Conservation (phyloP, 1,140 invertebrate genomes). For the Polypedilum pembai region DNA sequence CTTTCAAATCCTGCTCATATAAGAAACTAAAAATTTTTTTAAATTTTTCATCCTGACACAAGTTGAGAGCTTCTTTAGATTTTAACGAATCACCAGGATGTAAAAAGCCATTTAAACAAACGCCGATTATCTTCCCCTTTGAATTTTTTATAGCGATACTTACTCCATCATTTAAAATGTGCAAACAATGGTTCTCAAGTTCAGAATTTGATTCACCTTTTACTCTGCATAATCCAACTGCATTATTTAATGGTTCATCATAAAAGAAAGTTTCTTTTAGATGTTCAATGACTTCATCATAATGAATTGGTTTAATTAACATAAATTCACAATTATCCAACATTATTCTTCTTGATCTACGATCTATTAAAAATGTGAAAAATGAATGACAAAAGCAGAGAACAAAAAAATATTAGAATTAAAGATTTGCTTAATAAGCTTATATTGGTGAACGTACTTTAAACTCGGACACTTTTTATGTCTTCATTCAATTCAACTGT, state of each 20-base stretch:
- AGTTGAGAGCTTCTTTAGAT: constrained; percentile 50
- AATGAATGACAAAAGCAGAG: neutral
- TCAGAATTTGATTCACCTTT: constrained; percentile 58
- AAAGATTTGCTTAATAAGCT: neutral
- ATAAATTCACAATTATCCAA: neutral
- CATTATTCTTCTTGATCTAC: neutral
- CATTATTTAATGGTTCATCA: constrained; percentile 70
- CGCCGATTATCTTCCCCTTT: constrained; percentile 56
- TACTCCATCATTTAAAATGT: constrained; percentile 60
- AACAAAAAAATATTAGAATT: too few relatives aligned
- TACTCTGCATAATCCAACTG: constrained; percentile 57
- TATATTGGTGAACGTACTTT: too few relatives aligned
- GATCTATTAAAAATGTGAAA: neutral
- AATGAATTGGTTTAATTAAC: constrained; percentile 36
- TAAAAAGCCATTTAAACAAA: constrained; percentile 56
- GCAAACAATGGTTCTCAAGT: constrained; percentile 62
- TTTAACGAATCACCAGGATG: constrained; percentile 51
- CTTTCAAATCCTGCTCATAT: constrained; percentile 52
- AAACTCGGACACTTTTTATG: too few relatives aligned
- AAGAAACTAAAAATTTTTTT: constrained; percentile 58
- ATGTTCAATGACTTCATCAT: constrained; percentile 57
- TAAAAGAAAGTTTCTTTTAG: constrained; percentile 64
- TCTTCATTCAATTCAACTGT: too few relatives aligned
- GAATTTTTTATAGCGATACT: constrained; percentile 57
- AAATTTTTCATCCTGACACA: constrained; percentile 53